Conservation (phyloP, 1,140 invertebrate genomes). For the Trichonephila inaurata region DNA sequence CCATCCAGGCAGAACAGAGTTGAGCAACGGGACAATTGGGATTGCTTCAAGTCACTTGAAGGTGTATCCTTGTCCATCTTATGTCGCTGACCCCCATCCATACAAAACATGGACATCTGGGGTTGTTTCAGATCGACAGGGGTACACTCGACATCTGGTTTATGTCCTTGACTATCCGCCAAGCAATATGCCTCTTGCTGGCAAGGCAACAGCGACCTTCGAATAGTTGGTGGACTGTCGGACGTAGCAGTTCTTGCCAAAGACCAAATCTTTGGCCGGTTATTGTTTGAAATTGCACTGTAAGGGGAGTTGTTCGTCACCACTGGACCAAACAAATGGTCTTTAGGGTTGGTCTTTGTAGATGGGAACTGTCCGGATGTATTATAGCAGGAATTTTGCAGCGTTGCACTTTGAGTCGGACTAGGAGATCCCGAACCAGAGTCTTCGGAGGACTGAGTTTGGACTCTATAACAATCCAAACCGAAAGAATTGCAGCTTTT, state of each 20-base stretch:
- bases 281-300: background rate
- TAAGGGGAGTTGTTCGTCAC: background rate
- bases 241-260: constrained; percentile 95
- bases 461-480: constrained; percentile 40
- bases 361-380: background rate
- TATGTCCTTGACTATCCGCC: background rate
- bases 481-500: constrained; percentile 1
- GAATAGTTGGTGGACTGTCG: constrained; percentile 68
- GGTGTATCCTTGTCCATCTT: background rate
- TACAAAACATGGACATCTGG: background rate
- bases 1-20: background rate
- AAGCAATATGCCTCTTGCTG: background rate
- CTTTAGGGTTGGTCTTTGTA: constrained; percentile 5
- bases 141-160: background rate
- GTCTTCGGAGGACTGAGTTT: constrained; percentile 57
- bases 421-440: constrained; percentile 50
- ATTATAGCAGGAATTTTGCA: background rate
- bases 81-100: background rate
- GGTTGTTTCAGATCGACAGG: background rate
- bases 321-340: background rate
- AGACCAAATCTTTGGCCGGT: constrained; percentile 97
- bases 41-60: background rate
- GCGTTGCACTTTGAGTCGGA: background rate
- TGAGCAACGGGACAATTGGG: background rate
- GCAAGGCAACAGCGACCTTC: background rate